Percentiles rank a stretch among this genome's conserved stretches.
Evolutionary conservation across 2,888 invertebrate species (phyloP).

Genomic region (Machimus rusticus): DNA sequence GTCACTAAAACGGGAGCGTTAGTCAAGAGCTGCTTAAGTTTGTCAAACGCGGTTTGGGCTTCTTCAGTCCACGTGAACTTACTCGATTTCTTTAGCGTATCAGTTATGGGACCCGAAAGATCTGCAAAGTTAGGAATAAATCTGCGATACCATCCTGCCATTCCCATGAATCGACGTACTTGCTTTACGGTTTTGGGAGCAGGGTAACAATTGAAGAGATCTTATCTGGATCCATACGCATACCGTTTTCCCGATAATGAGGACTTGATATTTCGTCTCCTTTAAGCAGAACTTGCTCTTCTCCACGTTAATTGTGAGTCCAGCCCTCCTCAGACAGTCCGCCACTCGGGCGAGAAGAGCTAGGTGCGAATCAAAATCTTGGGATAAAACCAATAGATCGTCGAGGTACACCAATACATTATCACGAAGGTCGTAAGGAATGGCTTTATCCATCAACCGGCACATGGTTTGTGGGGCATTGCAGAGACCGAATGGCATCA

Average conservation of each 20-base stretch:
- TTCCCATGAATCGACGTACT: background rate
- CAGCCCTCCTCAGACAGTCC: too few relatives aligned
- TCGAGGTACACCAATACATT: background rate
- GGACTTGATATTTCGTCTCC: too few relatives aligned
- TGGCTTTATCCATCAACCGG: too few relatives aligned
- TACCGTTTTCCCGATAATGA: too few relatives aligned
- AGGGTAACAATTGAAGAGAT: background rate
- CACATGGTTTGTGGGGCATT: too few relatives aligned
- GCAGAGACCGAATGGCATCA: background rate
- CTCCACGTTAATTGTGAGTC: too few relatives aligned
- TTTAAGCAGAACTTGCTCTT: too few relatives aligned
- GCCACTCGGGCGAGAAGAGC: too few relatives aligned
- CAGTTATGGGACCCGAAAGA: background rate
- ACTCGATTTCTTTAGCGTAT: background rate
- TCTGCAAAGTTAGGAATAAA: background rate
- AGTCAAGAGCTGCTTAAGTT: background rate
- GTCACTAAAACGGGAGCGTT: background rate
- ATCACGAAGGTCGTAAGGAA: background rate
- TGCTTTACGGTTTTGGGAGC: background rate
- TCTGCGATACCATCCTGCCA: background rate
- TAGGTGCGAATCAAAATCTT: too few relatives aligned
- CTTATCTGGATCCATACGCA: too few relatives aligned
- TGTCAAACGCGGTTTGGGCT: background rate
- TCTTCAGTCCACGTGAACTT: background rate
- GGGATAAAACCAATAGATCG: background rate